Evolutionary conservation across 2,113 vertebrate genomes (phyloP).

Genomic region (Cairina moschata): DNA sequence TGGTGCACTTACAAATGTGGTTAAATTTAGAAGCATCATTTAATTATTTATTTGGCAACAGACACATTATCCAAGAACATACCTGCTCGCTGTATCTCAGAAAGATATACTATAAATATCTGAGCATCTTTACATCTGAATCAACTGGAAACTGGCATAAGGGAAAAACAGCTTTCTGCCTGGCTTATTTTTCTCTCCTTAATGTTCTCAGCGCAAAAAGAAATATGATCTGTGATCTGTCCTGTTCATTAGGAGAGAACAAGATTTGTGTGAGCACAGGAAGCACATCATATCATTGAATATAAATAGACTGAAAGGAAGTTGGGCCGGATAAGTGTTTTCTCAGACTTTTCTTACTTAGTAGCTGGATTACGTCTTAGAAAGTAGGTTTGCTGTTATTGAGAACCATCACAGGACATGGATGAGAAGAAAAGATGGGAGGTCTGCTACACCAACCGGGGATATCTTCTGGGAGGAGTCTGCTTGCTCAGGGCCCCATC

Average conservation of each 20-base stretch:
- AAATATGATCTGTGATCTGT: not conserved
- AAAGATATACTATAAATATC: not conserved
- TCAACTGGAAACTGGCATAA: not conserved
- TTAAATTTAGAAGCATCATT: slow-evolving; percentile 15
- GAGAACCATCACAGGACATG: not conserved
- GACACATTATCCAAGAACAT: not conserved
- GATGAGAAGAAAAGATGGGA: not conserved
- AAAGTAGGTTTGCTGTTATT: not conserved
- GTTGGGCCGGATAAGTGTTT: slow-evolving; percentile 33
- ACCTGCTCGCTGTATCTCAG: slow-evolving; percentile 24
- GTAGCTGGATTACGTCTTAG: slow-evolving; percentile 10
- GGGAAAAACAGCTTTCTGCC: not conserved
- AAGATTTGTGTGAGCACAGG: not conserved
- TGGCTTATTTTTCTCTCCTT: not conserved
- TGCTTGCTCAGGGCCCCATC: accelerated
- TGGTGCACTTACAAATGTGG: not conserved
- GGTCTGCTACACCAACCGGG: not conserved
- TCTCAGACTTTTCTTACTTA: slow-evolving; percentile 21
- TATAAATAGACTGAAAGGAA: slow-evolving; percentile 50
- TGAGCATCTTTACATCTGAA: not conserved
- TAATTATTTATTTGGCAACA: slow-evolving; percentile 31
- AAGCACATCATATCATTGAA: slow-evolving; percentile 32
- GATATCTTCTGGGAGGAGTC: not conserved
- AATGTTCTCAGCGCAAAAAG: not conserved
- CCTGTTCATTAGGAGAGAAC: slow-evolving; percentile 15